Conservation (phyloP, 2,113 vertebrate species). For the Elaphurus davidianus region DNA sequence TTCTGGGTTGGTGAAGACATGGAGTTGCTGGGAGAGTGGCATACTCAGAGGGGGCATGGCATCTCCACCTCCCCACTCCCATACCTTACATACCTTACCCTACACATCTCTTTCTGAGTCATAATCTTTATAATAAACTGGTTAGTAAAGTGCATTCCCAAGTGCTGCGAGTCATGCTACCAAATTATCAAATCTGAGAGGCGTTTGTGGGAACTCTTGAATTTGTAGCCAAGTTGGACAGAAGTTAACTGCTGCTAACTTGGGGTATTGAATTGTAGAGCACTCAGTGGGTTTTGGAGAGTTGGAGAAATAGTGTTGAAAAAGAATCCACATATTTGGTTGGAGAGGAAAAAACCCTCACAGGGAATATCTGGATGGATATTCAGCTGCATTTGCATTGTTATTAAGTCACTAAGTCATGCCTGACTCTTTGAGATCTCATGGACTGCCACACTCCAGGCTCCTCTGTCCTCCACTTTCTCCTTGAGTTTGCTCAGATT, state of each 20-base stretch:
- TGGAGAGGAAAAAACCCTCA: background rate
- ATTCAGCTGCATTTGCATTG: background rate
- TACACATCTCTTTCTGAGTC: background rate
- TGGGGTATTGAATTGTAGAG: background rate
- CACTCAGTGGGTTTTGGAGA: background rate
- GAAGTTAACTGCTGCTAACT: background rate
- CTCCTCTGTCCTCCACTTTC: background rate
- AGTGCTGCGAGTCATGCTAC: background rate
- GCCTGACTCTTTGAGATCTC: background rate
- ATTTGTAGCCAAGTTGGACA: background rate
- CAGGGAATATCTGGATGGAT: background rate
- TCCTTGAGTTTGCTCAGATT: background rate
- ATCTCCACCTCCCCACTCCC: accelerated
- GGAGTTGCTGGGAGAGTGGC: background rate
- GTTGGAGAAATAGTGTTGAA: background rate
- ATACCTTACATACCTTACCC: background rate
- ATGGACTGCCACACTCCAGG: background rate
- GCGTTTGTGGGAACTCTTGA: background rate
- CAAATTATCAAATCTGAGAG: background rate
- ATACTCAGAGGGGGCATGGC: background rate
- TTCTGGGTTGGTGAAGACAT: background rate
- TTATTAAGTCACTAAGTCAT: background rate
- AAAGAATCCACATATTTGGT: background rate
- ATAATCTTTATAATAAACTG: background rate
- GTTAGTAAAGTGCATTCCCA: background rate